Conservation (phyloP, 2,113 vertebrate genomes). For the Vanacampus margaritifer region DNA sequence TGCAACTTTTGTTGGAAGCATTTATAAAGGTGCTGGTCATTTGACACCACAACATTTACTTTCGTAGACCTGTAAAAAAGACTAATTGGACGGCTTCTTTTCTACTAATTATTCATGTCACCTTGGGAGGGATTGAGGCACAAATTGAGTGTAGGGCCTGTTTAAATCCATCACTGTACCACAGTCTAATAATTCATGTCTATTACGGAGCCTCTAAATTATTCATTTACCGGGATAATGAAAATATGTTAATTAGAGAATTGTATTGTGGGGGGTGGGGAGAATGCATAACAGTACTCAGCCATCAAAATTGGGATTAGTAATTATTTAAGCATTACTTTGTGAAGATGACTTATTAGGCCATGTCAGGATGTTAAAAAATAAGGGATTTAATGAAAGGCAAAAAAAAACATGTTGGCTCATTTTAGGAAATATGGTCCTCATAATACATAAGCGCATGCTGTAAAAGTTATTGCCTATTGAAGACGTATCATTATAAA, state of each 20-base stretch:
- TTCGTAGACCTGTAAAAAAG: slow-evolving; percentile 8
- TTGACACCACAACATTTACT: slow-evolving; percentile 19
- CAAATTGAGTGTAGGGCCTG: slow-evolving; percentile 69
- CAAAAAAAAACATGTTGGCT: slow-evolving; percentile 46
- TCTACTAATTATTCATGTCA: slow-evolving; percentile 70
- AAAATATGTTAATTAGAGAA: slow-evolving; percentile 87
- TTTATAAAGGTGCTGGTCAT: slow-evolving; percentile 16
- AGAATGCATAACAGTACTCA: slow-evolving; percentile 78
- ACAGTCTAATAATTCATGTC: slow-evolving; percentile 76
- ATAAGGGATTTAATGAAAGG: slow-evolving; percentile 57
- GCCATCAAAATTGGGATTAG: slow-evolving; percentile 82
- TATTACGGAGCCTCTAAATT: slow-evolving; percentile 78
- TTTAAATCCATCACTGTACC: slow-evolving; percentile 74
- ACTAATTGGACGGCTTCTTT: slow-evolving; percentile 33
- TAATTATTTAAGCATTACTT: slow-evolving; percentile 83
- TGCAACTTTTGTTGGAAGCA: background rate
- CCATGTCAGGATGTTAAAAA: slow-evolving; percentile 49
- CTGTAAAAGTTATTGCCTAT: slow-evolving; percentile 1
- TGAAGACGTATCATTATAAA: background rate
- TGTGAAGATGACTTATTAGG: slow-evolving; percentile 78
- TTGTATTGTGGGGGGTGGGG: slow-evolving; percentile 75
- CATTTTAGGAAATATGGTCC: slow-evolving; percentile 38
- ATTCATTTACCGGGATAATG: slow-evolving; percentile 85
- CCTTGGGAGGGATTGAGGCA: slow-evolving; percentile 62
- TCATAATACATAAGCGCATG: slow-evolving; percentile 19